phyloP scores from a whole-genome alignment of 1,140 invertebrate genomes.

The Lithobius niger region DNA sequence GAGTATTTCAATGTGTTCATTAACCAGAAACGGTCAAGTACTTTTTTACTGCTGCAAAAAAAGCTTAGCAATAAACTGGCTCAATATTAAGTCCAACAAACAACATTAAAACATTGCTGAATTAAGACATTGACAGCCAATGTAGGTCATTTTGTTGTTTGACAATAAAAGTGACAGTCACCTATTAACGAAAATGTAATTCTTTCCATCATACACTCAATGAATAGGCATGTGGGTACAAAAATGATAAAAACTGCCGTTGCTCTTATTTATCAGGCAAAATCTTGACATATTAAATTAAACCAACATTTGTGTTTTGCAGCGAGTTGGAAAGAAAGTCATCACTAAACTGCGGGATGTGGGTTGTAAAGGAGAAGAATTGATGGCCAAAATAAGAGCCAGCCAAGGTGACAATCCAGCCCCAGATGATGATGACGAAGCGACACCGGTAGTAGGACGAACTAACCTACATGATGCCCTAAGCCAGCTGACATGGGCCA shows the following conservation, averaged over 20 bases:
- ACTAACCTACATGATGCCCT: not conserved
- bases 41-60: too few relatives aligned
- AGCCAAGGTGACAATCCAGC: not conserved
- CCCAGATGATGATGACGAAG: not conserved
- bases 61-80: too few relatives aligned
- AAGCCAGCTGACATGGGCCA: conserved; percentile 2
- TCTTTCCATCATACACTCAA: not conserved
- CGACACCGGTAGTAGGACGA: not conserved
- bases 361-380: not conserved
- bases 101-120: too few relatives aligned
- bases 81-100: too few relatives aligned
- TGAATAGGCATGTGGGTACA: not conserved
- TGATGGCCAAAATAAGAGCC: not conserved
- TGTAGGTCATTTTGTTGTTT: not conserved
- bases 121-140: too few relatives aligned
- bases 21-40: too few relatives aligned
- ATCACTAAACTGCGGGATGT: not conserved
- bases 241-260: not conserved
- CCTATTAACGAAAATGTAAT: not conserved
- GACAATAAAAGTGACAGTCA: not conserved
- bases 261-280: not conserved
- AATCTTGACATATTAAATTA: not conserved
- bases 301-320: not conserved
- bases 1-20: too few relatives aligned
- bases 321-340: not conserved